Conservation (phyloP, 2,888 invertebrate species). For the Chloromyia formosa region DNA sequence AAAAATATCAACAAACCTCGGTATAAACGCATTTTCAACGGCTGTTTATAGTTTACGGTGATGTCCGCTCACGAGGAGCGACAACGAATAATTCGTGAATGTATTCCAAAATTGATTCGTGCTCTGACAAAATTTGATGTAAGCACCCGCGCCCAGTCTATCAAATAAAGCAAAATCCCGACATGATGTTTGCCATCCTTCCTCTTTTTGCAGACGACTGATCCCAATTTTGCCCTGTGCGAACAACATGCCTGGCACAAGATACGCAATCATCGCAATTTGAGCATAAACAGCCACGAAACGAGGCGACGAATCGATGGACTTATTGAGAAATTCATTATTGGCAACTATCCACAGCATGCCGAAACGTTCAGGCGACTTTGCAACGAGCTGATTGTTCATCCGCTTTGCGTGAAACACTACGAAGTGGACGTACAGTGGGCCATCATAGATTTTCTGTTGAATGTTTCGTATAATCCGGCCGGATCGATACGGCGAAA, state of each 20-base stretch:
- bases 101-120: conserved; percentile 55
- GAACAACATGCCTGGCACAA: conserved; percentile 63
- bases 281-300: conserved; percentile 64
- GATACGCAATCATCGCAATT: conserved; percentile 64
- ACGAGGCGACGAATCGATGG: conserved; percentile 64
- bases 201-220: conserved; percentile 56
- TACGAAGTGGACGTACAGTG: conserved; percentile 65
- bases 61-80: conserved; percentile 51
- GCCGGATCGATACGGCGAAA: conserved; percentile 57
- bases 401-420: conserved; percentile 57
- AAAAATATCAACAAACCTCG: too few relatives aligned
- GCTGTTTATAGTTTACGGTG: too few relatives aligned
- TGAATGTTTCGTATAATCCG: conserved; percentile 62
- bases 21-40: too few relatives aligned
- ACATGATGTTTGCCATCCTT: too few relatives aligned
- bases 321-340: conserved; percentile 63
- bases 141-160: too few relatives aligned
- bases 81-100: conserved; percentile 55
- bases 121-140: conserved; percentile 56
- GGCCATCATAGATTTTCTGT: conserved; percentile 64
- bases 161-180: too few relatives aligned
- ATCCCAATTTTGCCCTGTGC: conserved; percentile 61
- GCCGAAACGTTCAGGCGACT: conserved; percentile 63
- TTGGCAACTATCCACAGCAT: conserved; percentile 64
- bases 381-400: conserved; percentile 55